phyloP scores from a whole-genome alignment of 1,140 invertebrate genomes.

The Acromyrmex charruanus region DNA sequence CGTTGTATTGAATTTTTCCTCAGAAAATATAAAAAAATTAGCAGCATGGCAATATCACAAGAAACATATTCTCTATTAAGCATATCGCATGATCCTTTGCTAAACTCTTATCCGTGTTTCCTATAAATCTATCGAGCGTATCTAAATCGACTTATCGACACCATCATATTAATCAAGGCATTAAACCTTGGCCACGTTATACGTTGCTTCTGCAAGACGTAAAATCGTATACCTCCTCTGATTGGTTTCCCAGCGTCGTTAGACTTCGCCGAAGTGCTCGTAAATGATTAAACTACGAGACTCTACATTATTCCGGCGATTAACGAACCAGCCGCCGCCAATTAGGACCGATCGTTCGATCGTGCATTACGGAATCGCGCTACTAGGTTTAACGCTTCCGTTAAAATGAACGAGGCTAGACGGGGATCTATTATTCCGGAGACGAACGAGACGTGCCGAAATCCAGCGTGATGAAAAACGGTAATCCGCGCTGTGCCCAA shows the following conservation, averaged over 20 bases:
- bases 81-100: neutral
- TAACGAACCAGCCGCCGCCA: conserved; percentile 44
- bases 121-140: conserved; percentile 12
- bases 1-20: neutral
- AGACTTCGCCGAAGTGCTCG: conserved; percentile 38
- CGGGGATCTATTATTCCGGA: conserved; percentile 18
- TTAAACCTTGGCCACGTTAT: conserved; percentile 19
- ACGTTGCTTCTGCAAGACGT: neutral
- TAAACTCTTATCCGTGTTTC: neutral
- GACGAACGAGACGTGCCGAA: neutral
- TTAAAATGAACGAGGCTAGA: conserved; percentile 24
- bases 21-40: neutral
- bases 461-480: conserved; percentile 35
- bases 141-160: conserved; percentile 40
- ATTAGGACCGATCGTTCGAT: conserved; percentile 35
- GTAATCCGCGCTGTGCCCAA: conserved; percentile 11
- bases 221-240: conserved; percentile 25
- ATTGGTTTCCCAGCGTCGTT: conserved; percentile 23
- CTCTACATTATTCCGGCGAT: conserved; percentile 50
- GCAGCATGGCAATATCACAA: neutral
- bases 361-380: conserved; percentile 13
- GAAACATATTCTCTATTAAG: neutral
- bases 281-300: conserved; percentile 56
- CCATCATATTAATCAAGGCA: conserved; percentile 22
- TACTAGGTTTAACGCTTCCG: conserved; percentile 8